Evolutionary conservation across 2,888 invertebrate genomes (phyloP).

Genomic region (Sesia bembeciformis): DNA sequence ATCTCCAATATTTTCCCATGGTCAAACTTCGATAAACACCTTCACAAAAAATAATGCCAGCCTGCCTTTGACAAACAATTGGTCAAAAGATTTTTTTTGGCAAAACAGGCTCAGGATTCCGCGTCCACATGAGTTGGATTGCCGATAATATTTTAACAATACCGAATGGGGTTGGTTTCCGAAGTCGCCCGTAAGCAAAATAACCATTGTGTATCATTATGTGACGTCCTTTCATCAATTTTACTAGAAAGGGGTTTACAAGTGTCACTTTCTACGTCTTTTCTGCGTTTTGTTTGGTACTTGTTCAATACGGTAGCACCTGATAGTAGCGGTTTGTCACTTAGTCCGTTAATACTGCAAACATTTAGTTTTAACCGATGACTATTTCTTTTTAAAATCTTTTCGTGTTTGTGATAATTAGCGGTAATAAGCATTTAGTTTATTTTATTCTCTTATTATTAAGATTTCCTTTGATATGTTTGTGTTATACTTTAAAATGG

Average conservation of each 20-base stretch:
- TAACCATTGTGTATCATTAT: constrained; percentile 67
- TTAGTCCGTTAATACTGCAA: too few species aligned
- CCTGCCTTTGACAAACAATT: constrained; percentile 66
- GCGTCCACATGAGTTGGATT: constrained; percentile 54
- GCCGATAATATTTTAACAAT: constrained; percentile 61
- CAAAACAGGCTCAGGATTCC: constrained; percentile 52
- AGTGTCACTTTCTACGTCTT: constrained; percentile 57
- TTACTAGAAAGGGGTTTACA: constrained; percentile 64
- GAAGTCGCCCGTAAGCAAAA: constrained; percentile 48
- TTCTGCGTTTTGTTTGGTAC: background rate
- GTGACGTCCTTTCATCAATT: constrained; percentile 64
- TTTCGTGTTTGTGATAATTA: too few species aligned
- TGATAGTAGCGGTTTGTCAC: too few species aligned
- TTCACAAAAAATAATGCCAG: constrained; percentile 57
- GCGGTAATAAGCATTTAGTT: too few species aligned
- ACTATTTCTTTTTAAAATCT: too few species aligned
- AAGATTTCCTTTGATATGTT: too few species aligned
- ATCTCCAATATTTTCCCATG: constrained; percentile 69
- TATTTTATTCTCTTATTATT: too few species aligned
- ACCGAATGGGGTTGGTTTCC: constrained; percentile 47
- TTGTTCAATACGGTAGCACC: too few species aligned
- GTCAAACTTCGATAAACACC: constrained; percentile 69
- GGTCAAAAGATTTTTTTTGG: constrained; percentile 63
- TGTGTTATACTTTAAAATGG: background rate
- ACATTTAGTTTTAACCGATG: too few species aligned